phyloP scores from a whole-genome alignment of 2,888 invertebrate genomes.

The Thalpophila matura region DNA sequence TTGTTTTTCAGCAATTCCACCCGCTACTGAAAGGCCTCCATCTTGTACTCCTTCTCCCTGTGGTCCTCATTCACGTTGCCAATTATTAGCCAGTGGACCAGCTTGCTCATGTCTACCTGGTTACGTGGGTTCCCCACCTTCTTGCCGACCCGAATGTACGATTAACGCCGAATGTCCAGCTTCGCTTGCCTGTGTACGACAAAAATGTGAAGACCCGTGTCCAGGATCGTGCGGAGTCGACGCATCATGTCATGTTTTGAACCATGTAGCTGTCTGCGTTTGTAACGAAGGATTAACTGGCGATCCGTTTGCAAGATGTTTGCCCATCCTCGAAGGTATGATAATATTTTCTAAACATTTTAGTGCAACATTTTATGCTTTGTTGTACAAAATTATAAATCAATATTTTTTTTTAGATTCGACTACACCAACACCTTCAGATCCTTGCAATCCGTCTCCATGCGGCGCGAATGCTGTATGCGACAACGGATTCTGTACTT shows the following conservation, averaged over 20 bases:
- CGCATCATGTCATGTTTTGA: constrained; percentile 94
- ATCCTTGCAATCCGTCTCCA: constrained; percentile 93
- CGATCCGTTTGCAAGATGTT: constrained; percentile 95
- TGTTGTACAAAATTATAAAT: neutral
- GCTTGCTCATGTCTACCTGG: constrained; percentile 95
- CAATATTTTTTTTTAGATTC: constrained; percentile 72
- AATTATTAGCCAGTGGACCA: constrained; percentile 93
- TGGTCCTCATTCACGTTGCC: constrained; percentile 95
- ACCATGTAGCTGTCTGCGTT: constrained; percentile 95
- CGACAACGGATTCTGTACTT: constrained; percentile 92
- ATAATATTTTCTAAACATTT: constrained; percentile 5
- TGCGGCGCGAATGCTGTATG: constrained; percentile 94
- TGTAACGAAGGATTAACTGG: constrained; percentile 94
- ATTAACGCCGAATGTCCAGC: constrained; percentile 95
- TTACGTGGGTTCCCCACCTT: constrained; percentile 94
- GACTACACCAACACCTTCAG: constrained; percentile 79
- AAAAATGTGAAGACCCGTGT: constrained; percentile 95
- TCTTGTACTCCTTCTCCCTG: constrained; percentile 96
- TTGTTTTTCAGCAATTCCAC: constrained; percentile 76
- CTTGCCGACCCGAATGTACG: constrained; percentile 95
- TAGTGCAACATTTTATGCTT: neutral
- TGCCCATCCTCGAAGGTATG: constrained; percentile 88
- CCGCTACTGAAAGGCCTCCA: constrained; percentile 92
- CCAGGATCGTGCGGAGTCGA: constrained; percentile 95
- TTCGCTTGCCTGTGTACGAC: constrained; percentile 94